phyloP scores from a whole-genome alignment of 2,888 invertebrate species.

The Apotomis turbidana region DNA sequence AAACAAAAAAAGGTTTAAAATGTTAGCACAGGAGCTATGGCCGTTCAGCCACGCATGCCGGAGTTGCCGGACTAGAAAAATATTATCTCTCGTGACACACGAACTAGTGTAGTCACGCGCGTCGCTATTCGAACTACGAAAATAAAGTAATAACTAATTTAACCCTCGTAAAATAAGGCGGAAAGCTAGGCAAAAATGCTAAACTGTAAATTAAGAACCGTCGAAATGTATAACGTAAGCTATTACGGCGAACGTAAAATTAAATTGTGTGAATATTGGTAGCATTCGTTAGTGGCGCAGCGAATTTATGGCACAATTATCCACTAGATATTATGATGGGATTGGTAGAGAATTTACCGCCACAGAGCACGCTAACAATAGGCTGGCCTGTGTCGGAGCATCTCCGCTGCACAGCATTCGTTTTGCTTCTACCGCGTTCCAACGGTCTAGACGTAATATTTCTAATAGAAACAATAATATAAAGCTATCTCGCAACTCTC shows the following conservation, averaged over 20 bases:
- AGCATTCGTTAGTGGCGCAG: constrained; percentile 54
- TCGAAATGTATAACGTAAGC: neutral
- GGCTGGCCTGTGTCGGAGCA: constrained; percentile 62
- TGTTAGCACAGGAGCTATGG: constrained; percentile 53
- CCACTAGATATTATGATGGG: constrained; percentile 42
- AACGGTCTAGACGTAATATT: constrained; percentile 79
- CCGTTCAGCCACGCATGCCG: constrained; percentile 44
- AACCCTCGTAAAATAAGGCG: constrained; percentile 1
- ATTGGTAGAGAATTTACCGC: constrained; percentile 68
- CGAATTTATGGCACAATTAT: constrained; percentile 72
- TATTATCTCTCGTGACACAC: constrained; percentile 55
- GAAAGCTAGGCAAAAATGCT: neutral
- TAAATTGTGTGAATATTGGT: constrained; percentile 41
- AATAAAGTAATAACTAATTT: constrained; percentile 40
- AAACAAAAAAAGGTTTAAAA: constrained; percentile 59
- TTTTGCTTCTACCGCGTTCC: constrained; percentile 76
- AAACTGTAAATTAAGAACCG: neutral
- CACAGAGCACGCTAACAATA: constrained; percentile 78
- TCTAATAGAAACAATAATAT: constrained; percentile 67
- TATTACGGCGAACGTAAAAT: constrained; percentile 8
- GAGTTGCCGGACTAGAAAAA: constrained; percentile 50
- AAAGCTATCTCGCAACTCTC: constrained; percentile 59
- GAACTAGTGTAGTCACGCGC: constrained; percentile 52
- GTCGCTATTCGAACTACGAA: constrained; percentile 47
- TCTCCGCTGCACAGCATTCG: constrained; percentile 54